phyloP scores from a whole-genome alignment of 2,888 invertebrate genomes.

The Mythimna loreyi region DNA sequence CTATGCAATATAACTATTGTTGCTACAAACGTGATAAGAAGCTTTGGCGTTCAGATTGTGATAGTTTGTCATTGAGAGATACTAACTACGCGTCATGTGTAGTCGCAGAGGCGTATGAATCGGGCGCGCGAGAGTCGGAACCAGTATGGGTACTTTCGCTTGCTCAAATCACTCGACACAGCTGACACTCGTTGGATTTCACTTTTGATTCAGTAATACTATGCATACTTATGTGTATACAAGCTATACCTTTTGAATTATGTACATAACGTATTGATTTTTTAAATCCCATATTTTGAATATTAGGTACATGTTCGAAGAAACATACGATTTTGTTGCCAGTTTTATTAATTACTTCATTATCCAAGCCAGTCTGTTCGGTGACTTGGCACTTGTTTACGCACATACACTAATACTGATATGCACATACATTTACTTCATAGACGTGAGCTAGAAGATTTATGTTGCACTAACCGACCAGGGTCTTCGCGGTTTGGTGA shows the following conservation, averaged over 20 bases:
- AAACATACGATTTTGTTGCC: not conserved
- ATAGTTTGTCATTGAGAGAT: slow-evolving; percentile 64
- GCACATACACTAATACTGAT: slow-evolving; percentile 19
- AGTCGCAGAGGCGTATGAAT: slow-evolving; percentile 66
- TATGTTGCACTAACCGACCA: slow-evolving; percentile 60
- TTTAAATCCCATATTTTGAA: slow-evolving; percentile 21
- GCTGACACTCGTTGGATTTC: slow-evolving; percentile 83
- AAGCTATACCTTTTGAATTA: slow-evolving; percentile 14
- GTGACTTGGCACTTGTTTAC: slow-evolving; percentile 17
- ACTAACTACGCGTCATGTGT: slow-evolving; percentile 61
- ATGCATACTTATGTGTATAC: slow-evolving; percentile 20
- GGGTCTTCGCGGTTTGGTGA: slow-evolving; percentile 69
- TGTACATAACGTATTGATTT: slow-evolving; percentile 27
- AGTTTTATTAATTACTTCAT: slow-evolving; percentile 12
- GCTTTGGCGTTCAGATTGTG: slow-evolving; percentile 43
- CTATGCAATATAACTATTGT: slow-evolving; percentile 41
- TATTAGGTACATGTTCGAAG: not conserved
- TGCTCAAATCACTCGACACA: slow-evolving; percentile 79
- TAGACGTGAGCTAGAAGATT: slow-evolving; percentile 49
- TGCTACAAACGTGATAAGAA: slow-evolving; percentile 43
- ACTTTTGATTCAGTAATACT: slow-evolving; percentile 79
- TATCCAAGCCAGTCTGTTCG: slow-evolving; percentile 15
- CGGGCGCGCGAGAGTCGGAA: slow-evolving; percentile 76
- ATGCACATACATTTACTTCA: slow-evolving; percentile 55
- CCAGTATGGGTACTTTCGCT: slow-evolving; percentile 89